Evolutionary conservation across 2,888 invertebrate genomes (phyloP), one percentile per base, ranked within the genome.

Genomic region (Plebejus anna): DNA sequence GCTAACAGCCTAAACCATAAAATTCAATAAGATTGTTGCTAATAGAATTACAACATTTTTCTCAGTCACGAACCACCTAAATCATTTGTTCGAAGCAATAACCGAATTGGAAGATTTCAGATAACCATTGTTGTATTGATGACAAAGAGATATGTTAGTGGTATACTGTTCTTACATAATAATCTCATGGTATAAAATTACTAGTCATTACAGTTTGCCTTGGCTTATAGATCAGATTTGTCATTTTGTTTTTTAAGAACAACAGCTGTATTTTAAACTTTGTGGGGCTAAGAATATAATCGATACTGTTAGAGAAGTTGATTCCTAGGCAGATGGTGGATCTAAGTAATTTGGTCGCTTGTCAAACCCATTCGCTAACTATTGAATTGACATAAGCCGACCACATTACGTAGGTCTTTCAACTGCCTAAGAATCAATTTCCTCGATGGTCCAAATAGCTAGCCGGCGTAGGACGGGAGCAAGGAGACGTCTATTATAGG

Each of bases 11-110:
- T 28, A 61, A 61, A 61, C 61, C 61, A 28, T 28, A 61, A 22
- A 84, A 83, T 80, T 77, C 78, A 79, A 81, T 82, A 81, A 81
- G 80, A 82, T 82, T 80, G 22, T 42, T 72, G n/a, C 71, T 72
- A 72, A 72, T 72, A 22, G 72, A 72, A 72, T 72, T 72, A 78
- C 78, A 75, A 78, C 72, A 79, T 84, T 83, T 82, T 83, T 81
- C 82, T 81, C 80, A 83, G 85, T 84, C 85, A 85, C 84, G 84
- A 85, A 79, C 76, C 78, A 61, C 76, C 80, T 80, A 81, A 82
- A 82, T 81, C 79, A 81, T 80, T 78, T 80, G 81, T 80, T 80
- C 78, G 73, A 70, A 80, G 78, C 77, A 80, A 78, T 42, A 61
- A 61, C 61, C 66, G 72, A 79, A 79, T 79, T 77, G 42, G 59